A percentile compares a stretch with the other conserved stretches of the same genome.
Evolutionary conservation across 2,797 vertebrate species (phyloP).

Genomic region (Alauda arvensis): DNA sequence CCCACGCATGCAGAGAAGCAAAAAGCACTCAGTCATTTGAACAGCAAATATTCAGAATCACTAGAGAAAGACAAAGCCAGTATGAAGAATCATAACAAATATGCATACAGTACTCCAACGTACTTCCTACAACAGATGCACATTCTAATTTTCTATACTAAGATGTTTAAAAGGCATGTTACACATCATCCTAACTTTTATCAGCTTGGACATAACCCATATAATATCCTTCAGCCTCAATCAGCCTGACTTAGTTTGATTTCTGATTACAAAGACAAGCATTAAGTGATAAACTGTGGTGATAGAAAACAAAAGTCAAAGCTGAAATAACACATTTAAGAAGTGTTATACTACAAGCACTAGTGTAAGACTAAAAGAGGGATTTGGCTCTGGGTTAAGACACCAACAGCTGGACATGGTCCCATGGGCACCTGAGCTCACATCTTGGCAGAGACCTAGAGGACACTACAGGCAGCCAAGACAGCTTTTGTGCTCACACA

Average conservation of each 20-base stretch:
- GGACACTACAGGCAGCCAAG: background rate
- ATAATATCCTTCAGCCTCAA: background rate
- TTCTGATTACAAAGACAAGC: background rate
- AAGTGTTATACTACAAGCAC: background rate
- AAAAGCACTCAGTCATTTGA: background rate
- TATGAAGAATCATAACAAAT: background rate
- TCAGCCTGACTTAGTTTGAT: fast-evolving
- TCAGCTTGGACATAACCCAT: background rate
- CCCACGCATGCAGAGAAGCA: background rate
- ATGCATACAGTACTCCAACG: background rate
- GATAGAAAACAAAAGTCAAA: background rate
- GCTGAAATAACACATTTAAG: background rate
- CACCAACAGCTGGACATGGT: background rate
- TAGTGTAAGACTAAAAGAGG: background rate
- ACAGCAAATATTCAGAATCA: background rate
- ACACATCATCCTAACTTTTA: background rate
- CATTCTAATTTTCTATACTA: background rate
- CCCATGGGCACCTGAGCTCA: background rate
- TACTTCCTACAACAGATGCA: background rate
- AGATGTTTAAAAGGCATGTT: background rate
- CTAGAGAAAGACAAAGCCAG: background rate
- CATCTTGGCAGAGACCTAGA: background rate
- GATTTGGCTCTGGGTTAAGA: background rate
- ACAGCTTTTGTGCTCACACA: background rate
- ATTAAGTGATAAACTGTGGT: background rate